phyloP scores from a whole-genome alignment of 2,113 vertebrate genomes.

The Caracal caracal region DNA sequence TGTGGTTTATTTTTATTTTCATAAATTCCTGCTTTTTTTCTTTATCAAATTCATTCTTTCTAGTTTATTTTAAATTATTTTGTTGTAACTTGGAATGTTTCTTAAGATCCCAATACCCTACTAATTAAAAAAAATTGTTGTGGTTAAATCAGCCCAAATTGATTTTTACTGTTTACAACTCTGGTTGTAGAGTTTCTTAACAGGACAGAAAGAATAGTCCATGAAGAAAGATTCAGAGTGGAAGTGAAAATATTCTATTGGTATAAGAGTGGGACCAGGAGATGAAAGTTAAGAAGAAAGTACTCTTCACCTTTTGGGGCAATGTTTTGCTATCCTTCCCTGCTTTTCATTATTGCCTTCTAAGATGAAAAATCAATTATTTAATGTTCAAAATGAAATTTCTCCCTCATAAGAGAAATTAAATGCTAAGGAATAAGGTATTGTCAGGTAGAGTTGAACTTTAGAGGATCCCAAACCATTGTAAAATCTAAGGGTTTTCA shows the following conservation, averaged over 20 bases:
- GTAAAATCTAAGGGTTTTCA: background rate
- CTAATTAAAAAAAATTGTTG: background rate
- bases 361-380: background rate
- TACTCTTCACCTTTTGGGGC: background rate
- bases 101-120: background rate
- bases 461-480: background rate
- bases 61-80: background rate
- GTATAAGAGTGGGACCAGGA: background rate
- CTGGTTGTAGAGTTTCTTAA: background rate
- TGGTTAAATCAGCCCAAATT: background rate
- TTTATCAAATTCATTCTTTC: background rate
- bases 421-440: background rate
- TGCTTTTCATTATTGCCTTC: background rate
- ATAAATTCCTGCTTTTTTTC: background rate
- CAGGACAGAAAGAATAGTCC: background rate
- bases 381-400: slow-evolving; percentile 16
- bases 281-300: background rate
- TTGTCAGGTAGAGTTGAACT: background rate
- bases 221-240: background rate
- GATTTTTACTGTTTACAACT: background rate
- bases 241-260: background rate
- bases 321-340: background rate
- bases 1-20: background rate
- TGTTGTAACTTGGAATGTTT: background rate
- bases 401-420: background rate